Evolutionary conservation across 2,113 vertebrate species (phyloP).

Genomic region (Gymnogyps californianus): DNA sequence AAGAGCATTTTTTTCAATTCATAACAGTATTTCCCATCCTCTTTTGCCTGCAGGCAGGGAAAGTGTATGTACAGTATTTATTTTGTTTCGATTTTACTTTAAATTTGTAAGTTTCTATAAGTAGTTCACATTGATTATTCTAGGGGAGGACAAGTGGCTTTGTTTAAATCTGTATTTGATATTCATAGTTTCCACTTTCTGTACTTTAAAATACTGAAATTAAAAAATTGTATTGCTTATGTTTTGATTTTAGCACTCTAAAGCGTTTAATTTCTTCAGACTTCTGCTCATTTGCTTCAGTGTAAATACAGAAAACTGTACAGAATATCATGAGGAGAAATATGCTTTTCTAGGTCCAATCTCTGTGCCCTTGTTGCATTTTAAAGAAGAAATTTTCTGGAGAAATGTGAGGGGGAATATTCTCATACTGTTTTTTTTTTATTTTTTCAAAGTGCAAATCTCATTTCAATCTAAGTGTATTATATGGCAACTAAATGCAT

Average conservation of each 20-base stretch:
- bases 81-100: conserved; percentile 77
- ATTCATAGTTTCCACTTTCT: conserved; percentile 79
- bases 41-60: conserved; percentile 85
- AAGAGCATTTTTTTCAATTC: conserved; percentile 73
- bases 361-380: neutral
- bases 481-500: neutral
- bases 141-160: conserved; percentile 75
- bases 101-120: conserved; percentile 80
- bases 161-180: conserved; percentile 82
- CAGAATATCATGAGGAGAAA: neutral
- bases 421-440: neutral
- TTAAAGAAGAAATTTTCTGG: neutral
- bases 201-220: conserved; percentile 82
- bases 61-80: conserved; percentile 84
- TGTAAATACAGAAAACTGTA: conserved; percentile 45
- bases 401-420: neutral
- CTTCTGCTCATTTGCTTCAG: conserved; percentile 38
- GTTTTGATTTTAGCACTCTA: conserved; percentile 76
- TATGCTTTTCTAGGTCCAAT: neutral
- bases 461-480: neutral
- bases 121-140: conserved; percentile 77
- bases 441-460: neutral
- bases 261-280: conserved; percentile 70
- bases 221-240: conserved; percentile 80
- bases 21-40: conserved; percentile 80